These are phyloP conservation scores for Hystrix cristata DNA, from an alignment of 2,113 vertebrate genomes.

Conservation along the genomic window DNA sequence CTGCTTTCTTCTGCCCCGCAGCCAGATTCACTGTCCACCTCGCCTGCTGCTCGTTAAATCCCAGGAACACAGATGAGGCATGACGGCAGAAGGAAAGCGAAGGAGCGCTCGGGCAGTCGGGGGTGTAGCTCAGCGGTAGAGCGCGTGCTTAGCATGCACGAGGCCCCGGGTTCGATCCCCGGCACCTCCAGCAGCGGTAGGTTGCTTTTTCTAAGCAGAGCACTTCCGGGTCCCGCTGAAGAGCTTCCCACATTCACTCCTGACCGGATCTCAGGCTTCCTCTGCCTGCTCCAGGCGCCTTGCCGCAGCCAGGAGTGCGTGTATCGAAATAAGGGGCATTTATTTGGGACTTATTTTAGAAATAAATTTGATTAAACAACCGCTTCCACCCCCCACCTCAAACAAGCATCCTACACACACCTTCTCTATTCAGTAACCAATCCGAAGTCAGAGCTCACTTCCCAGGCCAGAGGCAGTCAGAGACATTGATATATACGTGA, in stretches of 20 bases:
- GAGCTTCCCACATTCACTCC: background rate
- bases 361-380: no score
- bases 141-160: conserved; percentile 68
- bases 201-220: rapidly evolving
- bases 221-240: rapidly evolving
- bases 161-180: conserved; percentile 79
- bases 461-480: background rate
- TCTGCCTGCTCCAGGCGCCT: background rate
- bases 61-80: background rate
- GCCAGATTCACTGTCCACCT: background rate
- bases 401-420: background rate
- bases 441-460: background rate
- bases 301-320: background rate
- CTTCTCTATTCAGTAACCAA: background rate
- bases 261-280: no score
- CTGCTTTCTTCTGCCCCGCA: background rate
- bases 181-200: conserved; percentile 46
- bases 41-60: rapidly evolving
- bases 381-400: background rate
- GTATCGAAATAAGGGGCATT: no score
- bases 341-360: no score
- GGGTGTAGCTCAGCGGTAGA: conserved; percentile 84
- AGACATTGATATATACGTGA: background rate
- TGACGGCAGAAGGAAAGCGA: background rate
- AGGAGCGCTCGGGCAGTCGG: background rate